Base-by-base conservation (phyloP, 2,113 vertebrate genomes). In the Meleagris gallopavo region DNA sequence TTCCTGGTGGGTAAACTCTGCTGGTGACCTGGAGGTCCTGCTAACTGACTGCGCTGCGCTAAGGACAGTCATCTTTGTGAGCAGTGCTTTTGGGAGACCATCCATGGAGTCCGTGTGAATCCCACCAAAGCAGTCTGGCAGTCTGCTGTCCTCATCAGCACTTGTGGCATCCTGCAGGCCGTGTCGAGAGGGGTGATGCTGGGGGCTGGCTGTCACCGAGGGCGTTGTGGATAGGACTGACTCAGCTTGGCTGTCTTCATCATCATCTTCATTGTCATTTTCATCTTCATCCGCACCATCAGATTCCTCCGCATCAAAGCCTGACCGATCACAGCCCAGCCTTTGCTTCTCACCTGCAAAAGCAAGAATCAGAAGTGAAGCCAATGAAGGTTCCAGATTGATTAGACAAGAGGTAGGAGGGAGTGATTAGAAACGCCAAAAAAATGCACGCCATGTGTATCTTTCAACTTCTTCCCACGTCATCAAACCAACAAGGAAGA, bases 181-280 rank as follows among this genome's bases (percentile, higher is more conserved):
- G 1, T 95, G 96, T 46, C 97, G 95, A 14, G 97, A 97, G 2
- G 98, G 97, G n/a, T 98, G 87, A 52, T 99, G 99, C 97, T 99
- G 99, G 1, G 99, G 99, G 94, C 99, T 99, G 88, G 99, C 99
- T 0, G 98, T 98, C 52, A 99, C 99, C 0, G 99, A 99, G 6
- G 99, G 99, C 4, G 99, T 98, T 10, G 99, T 98, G 13, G 99
- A 99, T 13, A 99, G 97, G n/a, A 98, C 98, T 0, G 99, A 99
- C 86, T 99, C 99, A 0, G 98, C 98, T 97, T 99, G 99, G 96
- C 99, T 99, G 96, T 99, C 99, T n/a, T 99, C 99, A 58, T 99
- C 99, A 4, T 99, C 99, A 4, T 99, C 99, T 32, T 99, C 99
- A 0, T 99, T 98, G 61, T 99, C 98, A 18, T 99, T 98, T 10